A percentile compares a stretch with the other conserved stretches of the same genome.
phyloP scores from a whole-genome alignment of 2,797 vertebrate genomes.

The Sebastes iracundus region DNA sequence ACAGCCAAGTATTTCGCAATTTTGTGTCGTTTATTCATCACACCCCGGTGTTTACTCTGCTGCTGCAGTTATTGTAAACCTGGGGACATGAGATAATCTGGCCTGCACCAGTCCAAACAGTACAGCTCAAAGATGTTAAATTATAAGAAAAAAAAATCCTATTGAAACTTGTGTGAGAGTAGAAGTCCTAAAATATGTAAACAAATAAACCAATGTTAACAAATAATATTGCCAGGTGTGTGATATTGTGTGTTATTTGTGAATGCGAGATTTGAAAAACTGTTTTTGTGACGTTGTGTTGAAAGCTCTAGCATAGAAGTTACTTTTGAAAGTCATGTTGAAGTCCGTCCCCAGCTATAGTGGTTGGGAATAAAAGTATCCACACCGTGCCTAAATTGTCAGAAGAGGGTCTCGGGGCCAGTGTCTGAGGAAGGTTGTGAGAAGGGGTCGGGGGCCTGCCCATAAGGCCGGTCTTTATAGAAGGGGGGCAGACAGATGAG shows the following conservation, averaged over 20 bases:
- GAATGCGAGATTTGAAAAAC: background rate
- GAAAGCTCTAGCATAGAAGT: background rate
- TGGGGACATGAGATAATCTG: background rate
- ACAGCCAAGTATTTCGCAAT: accelerated
- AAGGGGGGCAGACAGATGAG: slow-evolving; percentile 74
- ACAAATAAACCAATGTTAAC: background rate
- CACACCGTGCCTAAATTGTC: slow-evolving; percentile 22
- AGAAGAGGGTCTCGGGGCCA: slow-evolving; percentile 22
- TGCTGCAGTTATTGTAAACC: background rate
- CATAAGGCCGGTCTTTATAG: slow-evolving; percentile 70
- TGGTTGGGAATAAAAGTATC: slow-evolving; percentile 3
- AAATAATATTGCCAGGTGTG: background rate
- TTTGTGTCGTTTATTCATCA: no score
- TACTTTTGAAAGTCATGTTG: background rate
- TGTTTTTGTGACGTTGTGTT: background rate
- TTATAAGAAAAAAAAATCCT: background rate
- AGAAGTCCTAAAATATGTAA: background rate
- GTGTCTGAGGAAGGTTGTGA: slow-evolving; percentile 36
- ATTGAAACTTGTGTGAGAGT: background rate
- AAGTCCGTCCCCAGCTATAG: background rate
- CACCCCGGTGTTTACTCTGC: background rate
- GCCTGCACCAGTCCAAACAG: background rate
- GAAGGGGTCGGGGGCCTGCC: slow-evolving; percentile 26
- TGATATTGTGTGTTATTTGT: background rate
- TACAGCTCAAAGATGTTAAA: background rate